Conservation (phyloP, 1,140 invertebrate species). For the Hylaeus anthracinus region DNA sequence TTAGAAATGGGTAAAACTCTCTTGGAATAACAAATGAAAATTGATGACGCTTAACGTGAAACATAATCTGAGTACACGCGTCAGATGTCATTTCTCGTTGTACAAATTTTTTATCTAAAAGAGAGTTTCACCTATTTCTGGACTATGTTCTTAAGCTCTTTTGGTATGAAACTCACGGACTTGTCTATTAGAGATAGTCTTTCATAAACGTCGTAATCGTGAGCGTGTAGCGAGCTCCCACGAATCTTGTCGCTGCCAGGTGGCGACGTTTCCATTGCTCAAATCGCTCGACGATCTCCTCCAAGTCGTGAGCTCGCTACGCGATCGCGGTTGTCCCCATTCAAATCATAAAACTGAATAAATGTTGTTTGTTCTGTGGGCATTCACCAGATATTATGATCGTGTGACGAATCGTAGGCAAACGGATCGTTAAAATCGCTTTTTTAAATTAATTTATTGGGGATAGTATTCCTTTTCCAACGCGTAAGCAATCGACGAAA, state of each 20-base stretch:
- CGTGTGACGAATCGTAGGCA: not conserved
- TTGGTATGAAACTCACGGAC: not conserved
- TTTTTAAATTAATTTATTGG: not conserved
- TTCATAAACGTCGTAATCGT: not conserved
- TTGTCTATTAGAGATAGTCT: not conserved
- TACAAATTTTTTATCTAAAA: no score
- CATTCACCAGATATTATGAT: not conserved
- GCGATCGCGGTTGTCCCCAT: not conserved
- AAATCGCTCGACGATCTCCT: conserved; percentile 1
- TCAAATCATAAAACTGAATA: not conserved
- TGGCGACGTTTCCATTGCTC: conserved; percentile 10
- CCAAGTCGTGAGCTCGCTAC: not conserved
- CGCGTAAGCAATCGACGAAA: no score
- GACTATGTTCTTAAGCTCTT: not conserved
- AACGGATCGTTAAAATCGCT: not conserved
- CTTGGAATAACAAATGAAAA: no score
- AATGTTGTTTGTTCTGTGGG: no score
- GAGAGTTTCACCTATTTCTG: not conserved
- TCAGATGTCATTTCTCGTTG: no score
- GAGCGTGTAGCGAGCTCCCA: not conserved
- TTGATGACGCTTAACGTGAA: no score
- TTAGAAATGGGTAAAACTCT: no score
- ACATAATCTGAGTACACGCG: no score
- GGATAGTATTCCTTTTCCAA: not conserved
- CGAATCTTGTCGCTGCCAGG: not conserved